These are phyloP conservation scores for Danionella cerebrum DNA, from an alignment of 2,113 vertebrate species.

Conservation along the genomic window DNA sequence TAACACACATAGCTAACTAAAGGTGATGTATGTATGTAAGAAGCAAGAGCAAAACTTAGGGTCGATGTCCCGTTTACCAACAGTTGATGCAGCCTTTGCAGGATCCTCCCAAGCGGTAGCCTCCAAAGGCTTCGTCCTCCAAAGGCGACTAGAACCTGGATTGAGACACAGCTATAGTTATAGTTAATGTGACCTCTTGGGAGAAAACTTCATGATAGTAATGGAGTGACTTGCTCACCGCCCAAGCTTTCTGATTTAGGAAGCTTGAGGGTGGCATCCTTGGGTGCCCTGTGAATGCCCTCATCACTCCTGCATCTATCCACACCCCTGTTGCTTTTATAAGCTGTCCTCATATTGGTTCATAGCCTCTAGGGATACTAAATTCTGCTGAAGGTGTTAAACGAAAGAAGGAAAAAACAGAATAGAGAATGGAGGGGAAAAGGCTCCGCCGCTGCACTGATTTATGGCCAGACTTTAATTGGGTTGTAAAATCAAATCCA, in stretches of 20 bases:
- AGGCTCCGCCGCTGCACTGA: slow-evolving; percentile 37
- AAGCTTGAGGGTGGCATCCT: slow-evolving; percentile 43
- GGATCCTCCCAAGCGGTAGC: too few species aligned
- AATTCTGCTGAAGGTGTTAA: slow-evolving; percentile 41
- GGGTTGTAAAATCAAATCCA: slow-evolving; percentile 69
- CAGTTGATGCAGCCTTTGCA: too few species aligned
- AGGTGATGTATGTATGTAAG: too few species aligned
- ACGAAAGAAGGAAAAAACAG: slow-evolving; percentile 11
- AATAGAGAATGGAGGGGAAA: slow-evolving; percentile 19
- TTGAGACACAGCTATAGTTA: too few species aligned
- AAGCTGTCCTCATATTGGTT: slow-evolving; percentile 45
- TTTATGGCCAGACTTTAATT: slow-evolving; percentile 68
- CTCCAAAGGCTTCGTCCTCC: too few species aligned
- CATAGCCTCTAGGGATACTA: slow-evolving; percentile 41
- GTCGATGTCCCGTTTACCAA: too few species aligned
- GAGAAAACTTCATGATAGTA: too few species aligned
- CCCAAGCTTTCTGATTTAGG: slow-evolving; percentile 31
- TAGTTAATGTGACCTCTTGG: too few species aligned
- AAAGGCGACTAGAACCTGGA: too few species aligned
- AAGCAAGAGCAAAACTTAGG: too few species aligned
- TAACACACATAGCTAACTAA: too few species aligned
- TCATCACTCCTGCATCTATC: slow-evolving; percentile 28
- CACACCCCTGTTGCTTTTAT: slow-evolving; percentile 39
- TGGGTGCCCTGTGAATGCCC: slow-evolving; percentile 46
- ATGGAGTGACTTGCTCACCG: slow-evolving; percentile 3